Evolutionary conservation across 2,113 vertebrate species (phyloP).

Genomic region (Crocuta crocuta): DNA sequence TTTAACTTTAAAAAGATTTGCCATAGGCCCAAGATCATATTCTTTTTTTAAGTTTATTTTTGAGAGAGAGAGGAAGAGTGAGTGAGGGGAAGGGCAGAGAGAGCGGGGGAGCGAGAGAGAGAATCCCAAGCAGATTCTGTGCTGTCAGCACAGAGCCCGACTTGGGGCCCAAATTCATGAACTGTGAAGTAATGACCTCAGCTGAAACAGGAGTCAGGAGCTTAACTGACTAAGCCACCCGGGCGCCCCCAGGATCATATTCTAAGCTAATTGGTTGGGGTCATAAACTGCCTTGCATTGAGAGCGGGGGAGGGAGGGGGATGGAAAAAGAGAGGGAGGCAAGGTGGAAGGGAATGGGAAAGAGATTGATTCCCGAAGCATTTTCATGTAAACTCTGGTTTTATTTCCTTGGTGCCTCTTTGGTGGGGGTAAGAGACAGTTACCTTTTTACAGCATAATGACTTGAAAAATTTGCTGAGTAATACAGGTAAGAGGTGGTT

Average conservation of each 20-base stretch:
- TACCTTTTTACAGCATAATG: constrained; percentile 12
- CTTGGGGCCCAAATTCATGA: too few relatives aligned
- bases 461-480: constrained; percentile 37
- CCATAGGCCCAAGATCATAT: neutral
- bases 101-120: too few relatives aligned
- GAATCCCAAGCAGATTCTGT: too few relatives aligned
- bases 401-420: neutral
- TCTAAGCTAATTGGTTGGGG: neutral
- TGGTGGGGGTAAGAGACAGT: neutral
- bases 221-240: too few relatives aligned
- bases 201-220: too few relatives aligned
- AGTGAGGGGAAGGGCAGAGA: too few relatives aligned
- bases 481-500: constrained; percentile 10
- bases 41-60: neutral
- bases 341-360: too few relatives aligned
- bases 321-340: too few relatives aligned
- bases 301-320: neutral
- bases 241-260: neutral
- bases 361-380: neutral
- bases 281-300: constrained; percentile 46
- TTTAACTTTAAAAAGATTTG: constrained; percentile 4
- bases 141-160: too few relatives aligned
- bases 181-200: too few relatives aligned
- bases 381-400: neutral
- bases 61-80: too few relatives aligned